Evolutionary conservation across 2,113 vertebrate species (phyloP), one percentile per base, ranked within the genome.

Genomic region (Potamarius usumacintae): DNA sequence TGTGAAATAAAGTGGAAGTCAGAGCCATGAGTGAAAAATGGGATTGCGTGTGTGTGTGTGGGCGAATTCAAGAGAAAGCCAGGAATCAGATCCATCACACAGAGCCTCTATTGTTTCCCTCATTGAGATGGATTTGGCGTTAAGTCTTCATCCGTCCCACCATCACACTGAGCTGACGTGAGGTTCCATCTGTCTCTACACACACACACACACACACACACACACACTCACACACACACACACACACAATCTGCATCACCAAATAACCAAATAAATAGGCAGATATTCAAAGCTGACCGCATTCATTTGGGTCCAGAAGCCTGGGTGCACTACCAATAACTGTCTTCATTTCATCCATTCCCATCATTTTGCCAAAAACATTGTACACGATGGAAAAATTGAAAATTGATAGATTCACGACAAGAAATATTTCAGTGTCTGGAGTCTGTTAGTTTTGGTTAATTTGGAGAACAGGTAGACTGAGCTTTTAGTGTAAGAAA

Each of bases 101-200:
- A 84, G 65, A 84, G 82, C 62, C 82, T 55, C 48, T 84, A 84
- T 84, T 84, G 55, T 65, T 77, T 85, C 84, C 82, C 74, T 78
- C 84, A 85, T 63, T 62, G 84, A 85, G 72, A 85, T 85, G 84
- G 84, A 85, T 85, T 63, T 85, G 84, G 84, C 72, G 72, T 85
- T 76, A 85, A 85, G 69, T 77, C 85, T 87, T 82, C 80, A 62
- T 87, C 69, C 81, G 81, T 88, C 71, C 84, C 72, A 85, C 84
- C 57, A 85, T 85, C 74, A 77, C 84, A 85, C 84, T 78, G 57
- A 85, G 72, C 84, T 85, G 72, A 84, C 65, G 63, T 67, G 52
- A 77, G 76, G 57, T 85, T 78, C 55, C 63, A 78, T 85, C 84
- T 85, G 84, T 78, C 84, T 85, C 14, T 53, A 74, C 67, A 84